These are phyloP conservation scores for Aphelenchoides besseyi DNA, from an alignment of 1,140 invertebrate genomes.

Conservation along the genomic window DNA sequence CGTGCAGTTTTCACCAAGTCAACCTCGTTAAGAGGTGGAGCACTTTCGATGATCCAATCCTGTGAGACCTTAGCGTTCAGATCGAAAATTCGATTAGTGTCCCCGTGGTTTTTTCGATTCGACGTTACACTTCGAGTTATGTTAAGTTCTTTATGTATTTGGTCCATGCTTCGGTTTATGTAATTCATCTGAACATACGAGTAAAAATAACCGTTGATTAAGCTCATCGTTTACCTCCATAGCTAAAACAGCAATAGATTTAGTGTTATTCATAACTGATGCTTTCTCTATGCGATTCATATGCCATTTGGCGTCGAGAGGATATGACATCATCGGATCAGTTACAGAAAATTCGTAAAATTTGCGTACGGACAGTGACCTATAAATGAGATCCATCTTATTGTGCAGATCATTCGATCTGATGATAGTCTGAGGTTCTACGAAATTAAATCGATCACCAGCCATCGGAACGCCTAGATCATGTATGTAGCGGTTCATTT, in stretches of 20 bases:
- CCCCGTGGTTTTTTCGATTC: slow-evolving; percentile 11
- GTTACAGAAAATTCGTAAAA: slow-evolving; percentile 7
- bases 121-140: background rate
- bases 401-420: background rate
- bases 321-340: slow-evolving; percentile 13
- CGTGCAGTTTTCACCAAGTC: slow-evolving; percentile 13
- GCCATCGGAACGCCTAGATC: background rate
- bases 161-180: background rate
- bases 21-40: slow-evolving; percentile 5
- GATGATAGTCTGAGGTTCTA: background rate
- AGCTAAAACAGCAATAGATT: slow-evolving; percentile 10
- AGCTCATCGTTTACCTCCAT: slow-evolving; percentile 12
- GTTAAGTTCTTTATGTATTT: slow-evolving; percentile 9
- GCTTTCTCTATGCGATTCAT: background rate
- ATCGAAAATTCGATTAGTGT: slow-evolving; percentile 10
- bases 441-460: background rate
- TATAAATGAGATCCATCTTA: background rate
- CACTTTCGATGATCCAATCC: background rate
- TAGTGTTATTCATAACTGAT: background rate
- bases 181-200: slow-evolving; percentile 1
- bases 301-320: background rate
- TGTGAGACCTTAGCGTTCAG: slow-evolving; percentile 14
- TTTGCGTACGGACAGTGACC: background rate
- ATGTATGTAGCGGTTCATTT: background rate
- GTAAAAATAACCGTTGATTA: background rate